phyloP scores from a whole-genome alignment of 2,888 invertebrate genomes.

The Nomada ruficornis region DNA sequence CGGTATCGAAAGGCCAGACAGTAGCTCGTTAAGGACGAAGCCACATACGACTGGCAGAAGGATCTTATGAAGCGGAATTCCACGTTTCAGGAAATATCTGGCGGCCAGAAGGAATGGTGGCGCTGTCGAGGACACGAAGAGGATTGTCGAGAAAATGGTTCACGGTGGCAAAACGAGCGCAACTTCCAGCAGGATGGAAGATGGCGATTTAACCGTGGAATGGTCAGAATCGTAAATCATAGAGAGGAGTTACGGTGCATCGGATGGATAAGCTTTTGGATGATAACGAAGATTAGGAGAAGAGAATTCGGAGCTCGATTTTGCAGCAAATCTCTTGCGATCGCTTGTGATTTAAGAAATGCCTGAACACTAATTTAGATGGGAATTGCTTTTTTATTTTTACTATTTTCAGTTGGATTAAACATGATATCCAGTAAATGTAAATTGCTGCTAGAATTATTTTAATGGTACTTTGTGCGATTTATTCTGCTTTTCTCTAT shows the following conservation, averaged over 20 bases:
- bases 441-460: no score
- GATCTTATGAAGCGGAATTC: conserved; percentile 33
- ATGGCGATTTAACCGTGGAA: conserved; percentile 54
- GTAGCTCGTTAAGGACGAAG: neutral
- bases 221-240: conserved; percentile 56
- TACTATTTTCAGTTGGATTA: no score
- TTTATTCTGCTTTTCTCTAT: no score
- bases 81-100: conserved; percentile 36
- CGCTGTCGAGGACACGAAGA: conserved; percentile 20
- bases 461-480: no score
- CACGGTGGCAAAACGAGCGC: conserved; percentile 42
- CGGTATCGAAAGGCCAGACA: conserved; percentile 19
- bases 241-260: conserved; percentile 34
- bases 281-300: conserved; percentile 42
- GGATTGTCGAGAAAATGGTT: conserved; percentile 27
- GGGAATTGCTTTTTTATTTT: no score
- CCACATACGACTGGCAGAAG: neutral
- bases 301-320: conserved; percentile 15
- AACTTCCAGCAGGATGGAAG: conserved; percentile 59
- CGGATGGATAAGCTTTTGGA: conserved; percentile 34
- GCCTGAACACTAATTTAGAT: no score
- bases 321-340: neutral
- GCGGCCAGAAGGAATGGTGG: conserved; percentile 29
- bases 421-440: no score
- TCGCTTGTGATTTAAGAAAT: conserved; percentile 1